Base-by-base conservation (phyloP, 2,113 vertebrate species). In the Balaeniceps rex region DNA sequence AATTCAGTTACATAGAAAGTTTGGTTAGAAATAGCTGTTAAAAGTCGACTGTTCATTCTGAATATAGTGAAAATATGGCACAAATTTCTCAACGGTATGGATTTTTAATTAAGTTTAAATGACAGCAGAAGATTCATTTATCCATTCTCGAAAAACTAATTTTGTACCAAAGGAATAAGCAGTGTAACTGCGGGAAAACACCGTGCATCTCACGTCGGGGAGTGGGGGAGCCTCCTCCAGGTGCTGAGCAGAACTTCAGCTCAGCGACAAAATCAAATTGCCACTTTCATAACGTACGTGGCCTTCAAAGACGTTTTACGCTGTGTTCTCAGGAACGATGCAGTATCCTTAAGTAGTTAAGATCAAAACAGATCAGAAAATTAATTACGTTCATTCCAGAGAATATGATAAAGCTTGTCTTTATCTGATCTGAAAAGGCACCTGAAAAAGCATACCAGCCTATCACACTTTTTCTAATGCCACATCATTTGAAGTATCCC, bases 181-280 rank as follows among this genome's bases (percentile, higher is more conserved):
- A 61, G 31, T 1, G 15, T 7, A 38, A 49, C 4, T 8, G 80
- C 49, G 68, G 80, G 51, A 71, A 36, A 61, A 26, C 25, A 26
- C 7, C 0, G 0, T 7, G 44, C 2, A 23, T 44, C 55, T 63
- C 0, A 0, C 2, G 14, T 23, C 46, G 57, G 70, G 65, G 12
- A 24, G 11, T 5, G 42, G 65, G 40, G 49, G 34, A 58, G 17
- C 29, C 36, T 82, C 42, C 47, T 23, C 36, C 31, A 17, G 78
- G 64, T 4, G 29, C 9, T 0, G 31, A 66, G 63, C 66, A 55
- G 42, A 66, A 42, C 25, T 51, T 55, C 2, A 60, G 44, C 78
- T 44, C 72, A 38, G 83, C 46, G 42, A 29, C 34, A 15, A 19
- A 31, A 14, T 1, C 52, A 34, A 19, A 71, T 5, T 6, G 6